These are phyloP conservation scores for Lordiphosa collinella DNA, from an alignment of 1,140 invertebrate genomes.

Conservation along the genomic window DNA sequence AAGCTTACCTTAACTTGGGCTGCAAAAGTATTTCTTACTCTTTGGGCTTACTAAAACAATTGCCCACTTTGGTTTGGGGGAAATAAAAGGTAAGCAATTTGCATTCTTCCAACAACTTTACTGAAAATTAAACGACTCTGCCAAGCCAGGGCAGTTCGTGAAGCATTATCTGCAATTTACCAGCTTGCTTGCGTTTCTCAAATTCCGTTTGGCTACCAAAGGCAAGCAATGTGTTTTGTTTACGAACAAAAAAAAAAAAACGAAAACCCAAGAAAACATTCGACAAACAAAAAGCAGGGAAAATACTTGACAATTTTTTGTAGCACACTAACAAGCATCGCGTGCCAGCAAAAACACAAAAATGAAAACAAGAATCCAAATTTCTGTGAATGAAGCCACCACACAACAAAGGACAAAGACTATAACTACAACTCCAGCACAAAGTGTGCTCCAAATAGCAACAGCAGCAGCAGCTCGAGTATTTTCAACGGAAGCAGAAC, in stretches of 20 bases:
- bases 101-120: too few species aligned
- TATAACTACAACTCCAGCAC: slow-evolving; percentile 6
- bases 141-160: slow-evolving; percentile 1
- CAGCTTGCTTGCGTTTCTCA: slow-evolving; percentile 7
- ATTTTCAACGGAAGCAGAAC: slow-evolving; percentile 53
- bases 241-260: neutral
- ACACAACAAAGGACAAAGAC: slow-evolving; percentile 39
- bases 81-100: too few species aligned
- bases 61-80: too few species aligned
- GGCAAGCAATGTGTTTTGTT: neutral
- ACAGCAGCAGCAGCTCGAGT: slow-evolving; percentile 48
- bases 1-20: too few species aligned
- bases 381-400: slow-evolving; percentile 25
- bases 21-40: too few species aligned
- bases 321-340: slow-evolving; percentile 60
- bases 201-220: slow-evolving; percentile 11
- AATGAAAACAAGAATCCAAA: slow-evolving; percentile 38
- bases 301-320: slow-evolving; percentile 54
- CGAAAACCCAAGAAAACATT: neutral
- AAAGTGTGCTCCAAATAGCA: slow-evolving; percentile 48
- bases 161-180: slow-evolving; percentile 8
- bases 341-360: slow-evolving; percentile 46
- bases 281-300: slow-evolving; percentile 22
- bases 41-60: too few species aligned
- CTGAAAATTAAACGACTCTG: too few species aligned